Conservation (phyloP, 2,113 vertebrate genomes). For the Cyprinodon tularosa region DNA sequence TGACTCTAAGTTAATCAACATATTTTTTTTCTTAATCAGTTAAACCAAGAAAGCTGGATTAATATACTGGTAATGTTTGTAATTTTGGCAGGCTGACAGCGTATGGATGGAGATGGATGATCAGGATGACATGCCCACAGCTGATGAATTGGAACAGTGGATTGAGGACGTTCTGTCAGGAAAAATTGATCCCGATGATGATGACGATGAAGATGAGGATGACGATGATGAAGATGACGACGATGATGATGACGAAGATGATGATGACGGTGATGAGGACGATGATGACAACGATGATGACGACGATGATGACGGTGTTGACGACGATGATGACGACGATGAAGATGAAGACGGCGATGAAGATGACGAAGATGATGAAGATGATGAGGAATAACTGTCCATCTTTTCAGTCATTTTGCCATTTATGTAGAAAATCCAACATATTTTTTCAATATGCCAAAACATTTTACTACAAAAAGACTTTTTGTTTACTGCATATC, state of each 20-base stretch:
- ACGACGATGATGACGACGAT: slow-evolving; percentile 75
- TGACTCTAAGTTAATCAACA: neutral
- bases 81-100: slow-evolving; percentile 84
- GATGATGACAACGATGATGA: slow-evolving; percentile 50
- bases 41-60: neutral
- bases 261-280: slow-evolving; percentile 39
- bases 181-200: slow-evolving; percentile 87
- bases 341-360: slow-evolving; percentile 76
- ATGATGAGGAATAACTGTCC: slow-evolving; percentile 68
- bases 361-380: slow-evolving; percentile 50
- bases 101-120: slow-evolving; percentile 93
- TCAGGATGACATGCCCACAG: slow-evolving; percentile 86
- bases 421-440: slow-evolving; percentile 20
- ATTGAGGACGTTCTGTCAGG: slow-evolving; percentile 88
- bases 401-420: slow-evolving; percentile 31
- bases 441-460: slow-evolving; percentile 10
- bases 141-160: slow-evolving; percentile 89
- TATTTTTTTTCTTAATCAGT: neutral
- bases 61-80: neutral
- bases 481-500: slow-evolving; percentile 34
- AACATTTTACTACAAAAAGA: slow-evolving; percentile 32
- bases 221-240: slow-evolving; percentile 73
- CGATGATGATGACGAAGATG: slow-evolving; percentile 45
- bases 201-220: slow-evolving; percentile 72
- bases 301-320: slow-evolving; percentile 55